A percentile compares a stretch with the other conserved stretches of the same genome.
Conservation (phyloP, 2,113 vertebrate species). For the Trogon melanurus region DNA sequence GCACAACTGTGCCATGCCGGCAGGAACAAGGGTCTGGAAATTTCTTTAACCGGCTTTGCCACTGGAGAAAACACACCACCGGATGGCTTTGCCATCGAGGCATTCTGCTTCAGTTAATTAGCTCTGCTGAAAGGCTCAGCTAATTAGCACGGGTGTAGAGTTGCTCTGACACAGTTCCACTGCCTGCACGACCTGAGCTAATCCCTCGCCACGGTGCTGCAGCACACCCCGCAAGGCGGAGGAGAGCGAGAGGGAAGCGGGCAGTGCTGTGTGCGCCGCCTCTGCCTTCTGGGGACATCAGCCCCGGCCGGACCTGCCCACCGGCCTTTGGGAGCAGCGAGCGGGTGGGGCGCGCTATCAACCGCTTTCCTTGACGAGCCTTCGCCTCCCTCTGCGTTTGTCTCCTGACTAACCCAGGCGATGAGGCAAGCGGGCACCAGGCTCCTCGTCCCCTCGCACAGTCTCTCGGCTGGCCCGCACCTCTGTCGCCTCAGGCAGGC, state of each 20-base stretch:
- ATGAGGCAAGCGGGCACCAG: accelerated
- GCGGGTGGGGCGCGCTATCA: accelerated
- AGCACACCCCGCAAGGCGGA: accelerated
- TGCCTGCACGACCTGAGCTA: accelerated
- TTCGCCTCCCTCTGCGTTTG: accelerated
- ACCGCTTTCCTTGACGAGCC: accelerated
- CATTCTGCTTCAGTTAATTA: conserved; percentile 14
- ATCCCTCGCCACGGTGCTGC: accelerated
- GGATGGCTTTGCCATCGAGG: not conserved
- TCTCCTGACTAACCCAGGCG: not conserved
- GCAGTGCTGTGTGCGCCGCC: too few relatives aligned
- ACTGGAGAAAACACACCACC: not conserved
- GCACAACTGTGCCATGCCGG: not conserved
- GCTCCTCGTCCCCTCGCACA: accelerated
- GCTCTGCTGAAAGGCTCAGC: not conserved
- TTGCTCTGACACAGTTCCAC: not conserved
- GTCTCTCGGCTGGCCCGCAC: accelerated
- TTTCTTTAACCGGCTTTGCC: not conserved
- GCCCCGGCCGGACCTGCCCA: accelerated
- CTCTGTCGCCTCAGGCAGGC: not conserved
- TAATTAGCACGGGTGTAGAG: not conserved
- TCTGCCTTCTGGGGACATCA: not conserved
- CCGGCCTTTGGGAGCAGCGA: accelerated
- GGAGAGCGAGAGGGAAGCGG: accelerated
- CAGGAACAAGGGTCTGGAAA: not conserved